A percentile compares a stretch with the other conserved stretches of the same genome.
phyloP scores from a whole-genome alignment of 2,888 invertebrate species.

The Malthinus flaveolus region DNA sequence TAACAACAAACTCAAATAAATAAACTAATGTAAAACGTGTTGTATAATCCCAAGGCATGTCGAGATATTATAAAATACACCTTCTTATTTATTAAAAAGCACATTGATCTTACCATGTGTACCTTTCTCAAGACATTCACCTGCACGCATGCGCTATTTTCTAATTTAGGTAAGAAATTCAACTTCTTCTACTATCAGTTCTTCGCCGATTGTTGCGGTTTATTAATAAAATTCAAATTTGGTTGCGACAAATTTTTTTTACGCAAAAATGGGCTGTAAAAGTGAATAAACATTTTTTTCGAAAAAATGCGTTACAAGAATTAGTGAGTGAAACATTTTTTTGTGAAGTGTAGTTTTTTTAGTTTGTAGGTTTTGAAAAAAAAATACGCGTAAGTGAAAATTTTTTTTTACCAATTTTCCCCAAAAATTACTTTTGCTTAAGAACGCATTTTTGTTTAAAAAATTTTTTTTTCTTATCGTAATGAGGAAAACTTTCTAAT shows the following conservation, averaged over 20 bases:
- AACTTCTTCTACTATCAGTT: conserved; percentile 45
- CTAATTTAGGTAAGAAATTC: conserved; percentile 39
- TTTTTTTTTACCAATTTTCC: not conserved
- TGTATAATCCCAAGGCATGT: conserved; percentile 13
- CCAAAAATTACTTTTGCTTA: not conserved
- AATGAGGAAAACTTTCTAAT: conserved; percentile 1
- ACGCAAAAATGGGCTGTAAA: not conserved
- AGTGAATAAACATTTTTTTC: conserved; percentile 3
- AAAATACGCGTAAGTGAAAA: conserved; percentile 4
- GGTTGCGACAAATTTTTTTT: conserved; percentile 10
- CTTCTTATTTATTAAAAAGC: conserved; percentile 12
- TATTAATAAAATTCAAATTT: conserved; percentile 14
- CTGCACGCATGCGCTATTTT: conserved; percentile 36
- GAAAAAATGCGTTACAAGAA: conserved; percentile 34
- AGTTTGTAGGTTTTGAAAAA: conserved; percentile 11
- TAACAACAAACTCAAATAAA: too few relatives aligned
- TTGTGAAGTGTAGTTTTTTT: conserved; percentile 24
- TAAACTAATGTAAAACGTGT: conserved; percentile 7
- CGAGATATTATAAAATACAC: conserved; percentile 6
- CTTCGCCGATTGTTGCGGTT: conserved; percentile 39
- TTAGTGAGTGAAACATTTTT: conserved; percentile 28
- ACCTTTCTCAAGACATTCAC: conserved; percentile 36
- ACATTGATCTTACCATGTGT: conserved; percentile 27
- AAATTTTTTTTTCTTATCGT: not conserved
- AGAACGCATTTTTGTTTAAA: not conserved